Evolutionary conservation across 2,113 vertebrate species (phyloP).

Genomic region (Atractosteus spatula): DNA sequence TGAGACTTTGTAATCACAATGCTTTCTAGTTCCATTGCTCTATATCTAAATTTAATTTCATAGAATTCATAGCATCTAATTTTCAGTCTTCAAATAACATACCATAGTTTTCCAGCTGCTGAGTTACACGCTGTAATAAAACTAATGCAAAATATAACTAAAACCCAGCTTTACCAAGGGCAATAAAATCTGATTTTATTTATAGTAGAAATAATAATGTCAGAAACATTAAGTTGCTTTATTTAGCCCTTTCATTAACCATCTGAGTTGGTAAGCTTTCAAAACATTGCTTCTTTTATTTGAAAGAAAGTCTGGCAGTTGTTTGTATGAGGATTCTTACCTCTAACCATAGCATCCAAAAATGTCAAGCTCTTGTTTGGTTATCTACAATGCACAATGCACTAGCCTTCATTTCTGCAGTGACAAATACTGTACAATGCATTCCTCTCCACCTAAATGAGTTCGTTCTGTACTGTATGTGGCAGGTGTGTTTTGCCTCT

Average conservation of each 20-base stretch:
- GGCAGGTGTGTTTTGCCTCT: too few species aligned
- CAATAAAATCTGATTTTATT: neutral
- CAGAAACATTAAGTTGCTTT: neutral
- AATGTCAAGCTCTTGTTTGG: neutral
- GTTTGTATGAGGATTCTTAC: conserved; percentile 8
- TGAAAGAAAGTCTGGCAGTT: neutral
- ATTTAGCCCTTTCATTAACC: conserved; percentile 16
- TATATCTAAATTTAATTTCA: too few species aligned
- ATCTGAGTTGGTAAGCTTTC: neutral
- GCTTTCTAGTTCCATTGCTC: too few species aligned
- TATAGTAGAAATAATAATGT: neutral
- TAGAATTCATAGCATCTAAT: too few species aligned
- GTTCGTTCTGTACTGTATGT: too few species aligned
- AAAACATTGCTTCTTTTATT: neutral
- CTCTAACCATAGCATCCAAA: conserved; percentile 8
- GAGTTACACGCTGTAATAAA: too few species aligned
- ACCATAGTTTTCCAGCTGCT: too few species aligned
- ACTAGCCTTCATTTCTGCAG: neutral
- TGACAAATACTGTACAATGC: neutral
- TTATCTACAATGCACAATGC: neutral
- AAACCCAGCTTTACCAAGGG: too few species aligned
- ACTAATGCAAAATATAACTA: too few species aligned
- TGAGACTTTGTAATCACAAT: too few species aligned
- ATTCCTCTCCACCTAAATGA: too few species aligned
- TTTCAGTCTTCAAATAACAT: too few species aligned